Percentiles rank a stretch among this genome's conserved stretches.
Evolutionary conservation across 2,797 vertebrate species (phyloP).

Genomic region (Anolis apletophallus): DNA sequence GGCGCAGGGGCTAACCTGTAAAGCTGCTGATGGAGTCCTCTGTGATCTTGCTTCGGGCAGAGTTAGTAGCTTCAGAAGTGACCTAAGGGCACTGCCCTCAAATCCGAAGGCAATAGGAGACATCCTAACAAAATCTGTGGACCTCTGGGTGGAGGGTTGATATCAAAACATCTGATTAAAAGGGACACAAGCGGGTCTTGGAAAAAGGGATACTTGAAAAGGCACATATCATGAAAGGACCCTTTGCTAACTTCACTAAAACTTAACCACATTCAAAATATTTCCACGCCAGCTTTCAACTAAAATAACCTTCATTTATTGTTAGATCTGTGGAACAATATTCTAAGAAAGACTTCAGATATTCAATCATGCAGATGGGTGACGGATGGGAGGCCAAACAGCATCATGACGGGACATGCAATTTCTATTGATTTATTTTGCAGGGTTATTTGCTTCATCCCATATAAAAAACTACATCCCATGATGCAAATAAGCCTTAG

Average conservation of each 20-base stretch:
- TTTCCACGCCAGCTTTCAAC: background rate
- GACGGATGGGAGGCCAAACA: background rate
- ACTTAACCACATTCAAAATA: background rate
- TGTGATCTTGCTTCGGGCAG: background rate
- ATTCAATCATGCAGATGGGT: background rate
- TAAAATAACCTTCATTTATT: background rate
- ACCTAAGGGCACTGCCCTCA: background rate
- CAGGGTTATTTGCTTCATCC: background rate
- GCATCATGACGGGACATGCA: background rate
- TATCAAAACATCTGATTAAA: background rate
- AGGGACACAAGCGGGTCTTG: background rate
- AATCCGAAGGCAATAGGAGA: background rate
- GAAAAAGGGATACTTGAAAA: background rate
- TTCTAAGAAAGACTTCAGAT: background rate
- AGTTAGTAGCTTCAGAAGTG: background rate
- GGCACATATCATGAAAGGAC: background rate
- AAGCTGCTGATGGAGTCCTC: background rate
- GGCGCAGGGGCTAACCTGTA: rapidly evolving
- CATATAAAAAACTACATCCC: background rate
- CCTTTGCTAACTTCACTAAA: background rate
- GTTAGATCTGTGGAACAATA: background rate
- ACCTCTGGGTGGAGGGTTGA: background rate
- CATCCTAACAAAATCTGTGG: background rate
- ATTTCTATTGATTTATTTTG: background rate
- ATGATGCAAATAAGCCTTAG: background rate